Conservation (phyloP, 92 coral and sea anemone genomes). For the Siderastrea radians region DNA sequence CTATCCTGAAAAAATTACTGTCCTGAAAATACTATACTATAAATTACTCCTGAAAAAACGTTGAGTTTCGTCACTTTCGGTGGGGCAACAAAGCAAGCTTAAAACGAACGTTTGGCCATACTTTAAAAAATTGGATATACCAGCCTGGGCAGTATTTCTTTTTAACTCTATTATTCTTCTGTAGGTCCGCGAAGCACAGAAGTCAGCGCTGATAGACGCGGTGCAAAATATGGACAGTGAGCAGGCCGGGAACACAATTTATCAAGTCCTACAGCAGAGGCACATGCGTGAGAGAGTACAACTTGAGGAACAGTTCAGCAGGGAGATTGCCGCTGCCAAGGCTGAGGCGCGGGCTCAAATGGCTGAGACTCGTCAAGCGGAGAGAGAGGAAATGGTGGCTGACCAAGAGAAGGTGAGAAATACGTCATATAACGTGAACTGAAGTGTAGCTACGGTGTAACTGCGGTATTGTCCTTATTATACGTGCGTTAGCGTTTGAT, state of each 20-base stretch:
- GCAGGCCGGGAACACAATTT: conserved; percentile 94
- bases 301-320: conserved; percentile 87
- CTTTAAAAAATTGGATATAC: no score
- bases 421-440: not conserved
- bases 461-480: not conserved
- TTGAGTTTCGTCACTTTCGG: no score
- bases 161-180: not conserved
- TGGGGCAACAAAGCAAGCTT: no score
- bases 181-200: conserved; percentile 87
- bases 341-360: conserved; percentile 96
- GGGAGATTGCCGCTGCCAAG: conserved; percentile 89
- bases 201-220: conserved; percentile 82
- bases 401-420: conserved; percentile 88
- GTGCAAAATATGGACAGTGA: conserved; percentile 89
- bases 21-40: no score
- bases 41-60: no score
- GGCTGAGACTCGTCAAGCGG: conserved; percentile 91
- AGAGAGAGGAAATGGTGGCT: conserved; percentile 89
- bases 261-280: conserved; percentile 92
- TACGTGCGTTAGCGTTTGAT: not conserved
- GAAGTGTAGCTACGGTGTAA: not conserved
- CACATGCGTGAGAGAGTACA: conserved; percentile 96
- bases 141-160: no score
- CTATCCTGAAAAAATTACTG: no score
- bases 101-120: no score